Percentiles rank a stretch among this genome's conserved stretches.
Evolutionary conservation across 2,113 vertebrate genomes (phyloP).

Genomic region (Tonatia bakeri): DNA sequence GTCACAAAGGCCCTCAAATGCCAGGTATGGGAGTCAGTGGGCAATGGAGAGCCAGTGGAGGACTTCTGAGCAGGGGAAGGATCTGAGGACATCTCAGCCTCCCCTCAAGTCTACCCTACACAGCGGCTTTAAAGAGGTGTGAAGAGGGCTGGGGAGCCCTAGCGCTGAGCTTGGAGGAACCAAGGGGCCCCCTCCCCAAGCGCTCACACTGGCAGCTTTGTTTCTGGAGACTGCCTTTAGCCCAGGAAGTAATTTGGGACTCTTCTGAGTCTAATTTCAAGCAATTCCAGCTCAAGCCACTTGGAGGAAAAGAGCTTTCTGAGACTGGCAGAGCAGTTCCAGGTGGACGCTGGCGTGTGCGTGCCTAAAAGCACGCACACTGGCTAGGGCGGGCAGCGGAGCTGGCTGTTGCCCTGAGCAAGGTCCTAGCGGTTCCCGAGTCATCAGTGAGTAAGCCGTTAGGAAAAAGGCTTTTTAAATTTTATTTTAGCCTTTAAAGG

Average conservation of each 20-base stretch:
- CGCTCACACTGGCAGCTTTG: conserved; percentile 45
- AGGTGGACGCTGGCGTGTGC: conserved; percentile 35
- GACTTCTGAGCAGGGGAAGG: background rate
- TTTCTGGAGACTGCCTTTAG: conserved; percentile 33
- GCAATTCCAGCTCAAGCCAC: background rate
- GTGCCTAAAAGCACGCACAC: conserved; percentile 36
- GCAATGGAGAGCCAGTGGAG: background rate
- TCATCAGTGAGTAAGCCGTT: conserved; percentile 36
- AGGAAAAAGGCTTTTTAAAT: background rate
- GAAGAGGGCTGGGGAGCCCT: background rate
- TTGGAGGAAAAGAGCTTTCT: conserved; percentile 25
- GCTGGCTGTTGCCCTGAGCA: background rate
- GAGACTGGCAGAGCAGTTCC: background rate
- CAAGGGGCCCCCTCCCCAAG: background rate
- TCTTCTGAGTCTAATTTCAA: conserved; percentile 35
- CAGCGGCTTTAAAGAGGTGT: background rate
- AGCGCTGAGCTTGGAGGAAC: background rate
- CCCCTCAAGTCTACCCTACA: background rate
- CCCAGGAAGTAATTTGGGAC: background rate
- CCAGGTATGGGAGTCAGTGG: background rate
- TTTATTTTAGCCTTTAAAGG: conserved; percentile 65
- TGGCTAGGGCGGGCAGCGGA: background rate
- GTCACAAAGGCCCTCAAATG: background rate
- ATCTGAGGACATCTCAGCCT: background rate
- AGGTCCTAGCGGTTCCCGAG: background rate